Evolutionary conservation across 2,888 invertebrate species (phyloP), one percentile per base, ranked within the genome.

Genomic region (Leptopterna dolabrata): DNA sequence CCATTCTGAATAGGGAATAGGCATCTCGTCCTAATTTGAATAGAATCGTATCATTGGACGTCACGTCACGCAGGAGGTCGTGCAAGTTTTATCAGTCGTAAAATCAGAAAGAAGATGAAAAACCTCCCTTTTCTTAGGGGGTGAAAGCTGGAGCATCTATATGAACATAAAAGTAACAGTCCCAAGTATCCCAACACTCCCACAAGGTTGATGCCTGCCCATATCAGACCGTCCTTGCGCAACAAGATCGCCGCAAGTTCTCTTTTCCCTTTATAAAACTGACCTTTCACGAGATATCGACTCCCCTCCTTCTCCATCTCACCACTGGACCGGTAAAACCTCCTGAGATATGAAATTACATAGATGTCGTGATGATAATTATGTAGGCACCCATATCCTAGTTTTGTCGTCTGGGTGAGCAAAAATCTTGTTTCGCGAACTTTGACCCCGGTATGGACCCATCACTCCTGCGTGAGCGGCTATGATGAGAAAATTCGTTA

Each of bases 331-430:
- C 24, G n/a, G n/a, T n/a, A 63, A 63, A 63, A 24, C 63, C 24
- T 63, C 13, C 63, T 11, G 63, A 24, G 63, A 63, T 63, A 63
- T 63, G 63, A 63, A 63, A 63, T 63, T 63, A 63, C 63, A 63
- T 63, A 63, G 63, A 63, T 63, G 63, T 63, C 63, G 63, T 63
- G 63, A 63, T 24, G 63, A 63, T 63, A n/a, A n/a, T n/a, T n/a
- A 24, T 63, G 63, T 63, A 24, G 27, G 63, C 19, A n/a, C n/a
- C 63, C 63, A 11, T 63, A 24, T 63, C 63, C 63, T 24, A 24
- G 24, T 63, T 24, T 63, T 63, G 63, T 63, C 63, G 63, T 63
- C 63, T 24, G 63, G 63, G 63, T 24, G 63, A 24, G 63, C 63
- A 63, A 24, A 63, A 24, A 24, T 63, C 63, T 63, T 63, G 24